Percentiles rank a stretch among this genome's conserved stretches.
Conservation (phyloP, 2,797 vertebrate genomes). For the Pantherophis alleghaniensis region DNA sequence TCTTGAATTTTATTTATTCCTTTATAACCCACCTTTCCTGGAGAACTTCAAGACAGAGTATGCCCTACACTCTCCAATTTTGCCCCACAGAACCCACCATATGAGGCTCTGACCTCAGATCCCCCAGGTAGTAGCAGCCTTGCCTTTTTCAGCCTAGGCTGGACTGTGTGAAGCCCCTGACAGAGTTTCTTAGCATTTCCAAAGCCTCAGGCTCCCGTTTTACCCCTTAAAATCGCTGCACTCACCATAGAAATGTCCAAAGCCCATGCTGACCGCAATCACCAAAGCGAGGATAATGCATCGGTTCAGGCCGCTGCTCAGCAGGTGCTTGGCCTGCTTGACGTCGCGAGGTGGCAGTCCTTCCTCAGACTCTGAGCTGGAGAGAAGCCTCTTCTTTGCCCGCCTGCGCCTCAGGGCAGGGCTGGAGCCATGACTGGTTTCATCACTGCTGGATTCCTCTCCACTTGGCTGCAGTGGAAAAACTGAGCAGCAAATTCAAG, state of each 20-base stretch:
- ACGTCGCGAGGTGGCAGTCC: background rate
- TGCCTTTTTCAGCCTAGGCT: background rate
- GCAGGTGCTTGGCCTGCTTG: conserved; percentile 19
- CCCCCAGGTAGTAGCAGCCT: background rate
- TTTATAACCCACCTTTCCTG: background rate
- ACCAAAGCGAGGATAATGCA: conserved; percentile 86
- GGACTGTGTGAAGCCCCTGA: background rate
- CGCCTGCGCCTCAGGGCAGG: conserved; percentile 76
- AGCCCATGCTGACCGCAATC: conserved; percentile 88
- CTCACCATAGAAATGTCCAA: conserved; percentile 90
- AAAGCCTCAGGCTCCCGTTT: background rate
- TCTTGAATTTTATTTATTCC: background rate
- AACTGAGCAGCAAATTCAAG: conserved; percentile 43
- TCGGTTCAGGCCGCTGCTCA: conserved; percentile 78
- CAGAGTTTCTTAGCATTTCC: background rate
- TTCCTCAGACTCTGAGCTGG: conserved; percentile 63
- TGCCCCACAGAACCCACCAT: background rate
- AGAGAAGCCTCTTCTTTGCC: conserved; percentile 74
- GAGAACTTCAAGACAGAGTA: background rate
- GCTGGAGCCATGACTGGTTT: conserved; percentile 64
- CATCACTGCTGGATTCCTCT: conserved; percentile 83
- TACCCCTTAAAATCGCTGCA: background rate
- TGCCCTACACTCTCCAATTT: background rate
- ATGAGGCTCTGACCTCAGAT: background rate
- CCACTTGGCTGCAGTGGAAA: conserved; percentile 61